phyloP scores from a whole-genome alignment of 92 coral and sea anemone species.

The Porites rus region DNA sequence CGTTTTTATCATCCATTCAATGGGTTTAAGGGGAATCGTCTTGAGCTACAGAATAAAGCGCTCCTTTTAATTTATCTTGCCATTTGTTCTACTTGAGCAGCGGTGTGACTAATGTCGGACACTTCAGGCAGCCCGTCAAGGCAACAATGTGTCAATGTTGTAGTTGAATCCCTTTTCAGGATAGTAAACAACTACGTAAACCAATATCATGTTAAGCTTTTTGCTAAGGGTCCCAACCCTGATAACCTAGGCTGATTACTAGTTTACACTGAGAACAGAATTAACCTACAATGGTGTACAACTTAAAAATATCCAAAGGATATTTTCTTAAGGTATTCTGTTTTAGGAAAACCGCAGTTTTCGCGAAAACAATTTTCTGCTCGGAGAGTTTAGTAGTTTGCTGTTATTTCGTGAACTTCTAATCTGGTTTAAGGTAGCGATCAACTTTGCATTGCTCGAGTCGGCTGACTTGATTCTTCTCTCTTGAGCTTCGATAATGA shows the following conservation, averaged over 20 bases:
- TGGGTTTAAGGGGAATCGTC: background rate
- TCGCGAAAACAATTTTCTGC: background rate
- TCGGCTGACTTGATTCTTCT: conserved; percentile 86
- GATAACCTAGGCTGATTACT: too few species aligned
- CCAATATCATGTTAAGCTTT: too few species aligned
- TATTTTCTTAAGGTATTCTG: too few species aligned
- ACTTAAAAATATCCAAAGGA: too few species aligned
- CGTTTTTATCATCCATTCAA: too few species aligned
- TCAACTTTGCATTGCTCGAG: conserved; percentile 81
- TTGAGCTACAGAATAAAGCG: background rate
- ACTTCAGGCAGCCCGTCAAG: background rate
- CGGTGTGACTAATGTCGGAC: background rate
- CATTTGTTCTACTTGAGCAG: background rate
- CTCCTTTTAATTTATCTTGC: background rate
- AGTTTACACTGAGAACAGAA: too few species aligned
- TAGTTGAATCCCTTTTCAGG: too few species aligned
- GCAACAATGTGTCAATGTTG: background rate
- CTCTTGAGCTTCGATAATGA: conserved; percentile 89
- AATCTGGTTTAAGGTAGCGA: conserved; percentile 87
- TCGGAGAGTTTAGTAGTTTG: conserved; percentile 37
- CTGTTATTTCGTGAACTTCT: conserved; percentile 28
- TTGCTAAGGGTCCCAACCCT: too few species aligned
- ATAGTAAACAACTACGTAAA: too few species aligned
- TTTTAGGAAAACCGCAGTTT: too few species aligned
- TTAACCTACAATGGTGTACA: too few species aligned